Evolutionary conservation across 1,140 invertebrate genomes (phyloP).

Genomic region (Panonychus citri): DNA sequence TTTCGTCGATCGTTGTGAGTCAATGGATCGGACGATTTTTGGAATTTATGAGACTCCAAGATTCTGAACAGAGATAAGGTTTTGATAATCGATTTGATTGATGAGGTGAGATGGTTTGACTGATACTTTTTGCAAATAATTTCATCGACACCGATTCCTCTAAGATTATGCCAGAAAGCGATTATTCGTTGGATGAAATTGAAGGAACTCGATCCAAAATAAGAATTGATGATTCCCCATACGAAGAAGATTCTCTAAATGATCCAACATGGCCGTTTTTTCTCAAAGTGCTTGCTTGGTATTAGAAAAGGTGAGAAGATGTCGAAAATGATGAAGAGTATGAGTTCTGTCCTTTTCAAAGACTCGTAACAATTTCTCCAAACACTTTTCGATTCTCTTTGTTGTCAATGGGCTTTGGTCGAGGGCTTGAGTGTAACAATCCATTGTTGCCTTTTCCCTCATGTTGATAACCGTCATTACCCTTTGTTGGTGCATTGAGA

Average conservation of each 20-base stretch:
- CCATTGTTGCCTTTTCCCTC: constrained; percentile 78
- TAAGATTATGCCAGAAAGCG: constrained; percentile 10
- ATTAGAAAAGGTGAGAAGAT: constrained; percentile 52
- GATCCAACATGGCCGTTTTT: constrained; percentile 61
- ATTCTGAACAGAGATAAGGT: too few relatives aligned
- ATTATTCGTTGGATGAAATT: constrained; percentile 15
- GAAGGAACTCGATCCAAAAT: constrained; percentile 40
- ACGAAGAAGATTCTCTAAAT: constrained; percentile 59
- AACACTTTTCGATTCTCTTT: constrained; percentile 52
- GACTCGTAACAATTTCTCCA: constrained; percentile 63
- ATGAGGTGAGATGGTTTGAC: too few relatives aligned
- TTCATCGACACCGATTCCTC: constrained; percentile 7
- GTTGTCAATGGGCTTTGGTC: constrained; percentile 46
- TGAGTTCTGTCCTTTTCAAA: constrained; percentile 86
- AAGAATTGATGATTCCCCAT: constrained; percentile 70
- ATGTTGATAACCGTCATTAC: constrained; percentile 79
- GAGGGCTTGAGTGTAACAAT: constrained; percentile 71
- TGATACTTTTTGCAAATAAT: too few relatives aligned
- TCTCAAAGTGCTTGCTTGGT: constrained; percentile 64
- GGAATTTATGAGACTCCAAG: too few relatives aligned
- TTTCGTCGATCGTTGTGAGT: too few relatives aligned
- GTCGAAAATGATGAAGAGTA: constrained; percentile 80
- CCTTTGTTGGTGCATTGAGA: constrained; percentile 85
- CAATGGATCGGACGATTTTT: too few relatives aligned
- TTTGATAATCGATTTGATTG: too few relatives aligned